These are phyloP conservation scores for Heloderma charlesbogerti DNA, from an alignment of 2,113 vertebrate genomes.

Conservation along the genomic window DNA sequence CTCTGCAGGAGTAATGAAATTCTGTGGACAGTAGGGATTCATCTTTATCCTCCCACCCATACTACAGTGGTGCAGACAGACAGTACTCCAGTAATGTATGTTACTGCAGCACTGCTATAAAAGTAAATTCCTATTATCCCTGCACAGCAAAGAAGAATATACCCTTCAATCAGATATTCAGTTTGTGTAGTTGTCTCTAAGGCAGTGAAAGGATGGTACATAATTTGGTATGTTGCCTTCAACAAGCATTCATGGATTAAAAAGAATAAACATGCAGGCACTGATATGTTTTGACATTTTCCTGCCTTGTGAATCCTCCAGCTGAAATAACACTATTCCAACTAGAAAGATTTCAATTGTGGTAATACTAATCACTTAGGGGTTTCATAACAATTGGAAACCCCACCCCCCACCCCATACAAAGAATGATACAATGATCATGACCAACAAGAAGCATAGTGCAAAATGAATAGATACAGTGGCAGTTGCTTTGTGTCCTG, in stretches of 20 bases:
- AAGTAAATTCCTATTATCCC: not conserved
- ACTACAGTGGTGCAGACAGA: not conserved
- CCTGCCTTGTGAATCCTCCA: not conserved
- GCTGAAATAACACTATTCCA: not conserved
- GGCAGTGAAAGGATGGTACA: not conserved
- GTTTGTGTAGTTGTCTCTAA: not conserved
- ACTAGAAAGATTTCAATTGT: conserved; percentile 5
- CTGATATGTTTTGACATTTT: not conserved
- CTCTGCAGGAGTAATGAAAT: not conserved
- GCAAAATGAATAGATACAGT: conserved; percentile 1
- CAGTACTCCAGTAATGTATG: not conserved
- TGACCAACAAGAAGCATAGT: not conserved
- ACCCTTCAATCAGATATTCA: not conserved
- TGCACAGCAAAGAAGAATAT: not conserved
- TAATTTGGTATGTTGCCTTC: conserved; percentile 8
- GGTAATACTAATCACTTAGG: not conserved
- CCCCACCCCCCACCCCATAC: no score
- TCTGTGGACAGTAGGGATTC: not conserved
- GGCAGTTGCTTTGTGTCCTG: conserved; percentile 34
- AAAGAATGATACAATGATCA: not conserved
- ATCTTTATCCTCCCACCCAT: not conserved
- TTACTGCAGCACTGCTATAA: not conserved
- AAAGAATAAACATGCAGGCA: not conserved
- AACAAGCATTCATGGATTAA: not conserved
- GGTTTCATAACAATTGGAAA: not conserved